phyloP scores from a whole-genome alignment of 2,113 vertebrate species.

The Struthio camelus region DNA sequence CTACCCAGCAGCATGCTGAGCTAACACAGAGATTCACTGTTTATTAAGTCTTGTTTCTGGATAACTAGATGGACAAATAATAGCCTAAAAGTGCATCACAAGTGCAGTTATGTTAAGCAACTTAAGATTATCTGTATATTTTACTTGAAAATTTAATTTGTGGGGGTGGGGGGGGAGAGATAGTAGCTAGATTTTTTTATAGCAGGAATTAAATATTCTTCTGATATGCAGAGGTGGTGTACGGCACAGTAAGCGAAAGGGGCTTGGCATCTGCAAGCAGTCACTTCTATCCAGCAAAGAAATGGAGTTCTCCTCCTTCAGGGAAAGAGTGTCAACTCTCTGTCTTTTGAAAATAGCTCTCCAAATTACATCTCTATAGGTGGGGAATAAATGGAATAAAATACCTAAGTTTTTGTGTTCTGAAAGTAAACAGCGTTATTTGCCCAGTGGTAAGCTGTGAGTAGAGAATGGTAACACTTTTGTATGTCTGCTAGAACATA shows the following conservation, averaged over 20 bases:
- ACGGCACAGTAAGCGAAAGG: background rate
- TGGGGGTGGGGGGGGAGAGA: background rate
- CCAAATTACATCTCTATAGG: background rate
- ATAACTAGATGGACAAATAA: conserved; percentile 28
- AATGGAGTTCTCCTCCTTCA: background rate
- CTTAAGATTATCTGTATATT: background rate
- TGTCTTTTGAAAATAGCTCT: background rate
- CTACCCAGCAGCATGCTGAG: conserved; percentile 57
- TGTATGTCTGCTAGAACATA: background rate
- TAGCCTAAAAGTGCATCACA: background rate
- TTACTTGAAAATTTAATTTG: background rate
- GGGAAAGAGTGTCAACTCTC: background rate
- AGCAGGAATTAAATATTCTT: background rate
- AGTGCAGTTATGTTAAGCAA: background rate
- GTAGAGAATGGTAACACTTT: background rate
- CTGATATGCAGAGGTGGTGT: background rate
- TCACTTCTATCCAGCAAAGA: background rate
- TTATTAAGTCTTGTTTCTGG: conserved; percentile 43
- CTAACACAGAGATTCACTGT: conserved; percentile 49
- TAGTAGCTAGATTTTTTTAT: background rate
- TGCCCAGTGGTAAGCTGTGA: background rate
- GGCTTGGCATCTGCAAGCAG: background rate
- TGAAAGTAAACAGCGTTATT: background rate
- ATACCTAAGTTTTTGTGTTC: background rate
- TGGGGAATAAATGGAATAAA: background rate